Evolutionary conservation across 2,888 invertebrate genomes (phyloP).

Genomic region (Xanthorhoe spadicearia): DNA sequence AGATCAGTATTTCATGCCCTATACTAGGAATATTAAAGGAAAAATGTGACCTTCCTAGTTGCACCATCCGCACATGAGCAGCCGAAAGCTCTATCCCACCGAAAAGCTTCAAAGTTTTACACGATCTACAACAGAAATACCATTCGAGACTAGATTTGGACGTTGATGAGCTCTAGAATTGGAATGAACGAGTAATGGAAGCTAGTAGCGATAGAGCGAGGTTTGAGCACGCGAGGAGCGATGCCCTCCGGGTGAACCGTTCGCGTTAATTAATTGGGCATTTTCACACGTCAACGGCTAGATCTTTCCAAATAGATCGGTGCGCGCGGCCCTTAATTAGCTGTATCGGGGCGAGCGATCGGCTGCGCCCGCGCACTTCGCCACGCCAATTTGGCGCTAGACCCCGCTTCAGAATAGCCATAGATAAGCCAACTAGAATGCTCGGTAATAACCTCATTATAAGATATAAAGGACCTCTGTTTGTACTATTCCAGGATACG

Average conservation of each 20-base stretch:
- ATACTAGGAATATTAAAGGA: too few relatives aligned
- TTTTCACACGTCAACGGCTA: conserved; percentile 84
- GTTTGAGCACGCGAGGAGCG: conserved; percentile 74
- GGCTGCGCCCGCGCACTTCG: conserved; percentile 75
- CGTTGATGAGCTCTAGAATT: conserved; percentile 51
- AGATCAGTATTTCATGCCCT: too few relatives aligned
- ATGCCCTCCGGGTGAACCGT: conserved; percentile 68
- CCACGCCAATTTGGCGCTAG: conserved; percentile 83
- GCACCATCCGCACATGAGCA: neutral
- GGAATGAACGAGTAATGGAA: conserved; percentile 62
- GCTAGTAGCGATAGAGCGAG: conserved; percentile 60
- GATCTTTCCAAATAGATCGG: conserved; percentile 84
- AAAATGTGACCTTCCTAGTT: neutral
- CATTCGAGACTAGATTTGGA: conserved; percentile 33
- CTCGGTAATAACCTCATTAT: conserved; percentile 84
- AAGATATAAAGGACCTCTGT: conserved; percentile 73
- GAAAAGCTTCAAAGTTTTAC: neutral
- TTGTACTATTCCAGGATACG: conserved; percentile 67
- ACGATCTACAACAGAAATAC: neutral
- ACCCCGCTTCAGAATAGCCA: conserved; percentile 70
- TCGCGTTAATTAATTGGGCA: conserved; percentile 84
- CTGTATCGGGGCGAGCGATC: conserved; percentile 77
- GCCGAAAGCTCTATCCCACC: neutral
- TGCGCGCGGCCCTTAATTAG: conserved; percentile 81
- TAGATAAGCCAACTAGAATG: conserved; percentile 77